Evolutionary conservation across 2,888 invertebrate species (phyloP).

Genomic region (Pristionchus fissidentatus): DNA sequence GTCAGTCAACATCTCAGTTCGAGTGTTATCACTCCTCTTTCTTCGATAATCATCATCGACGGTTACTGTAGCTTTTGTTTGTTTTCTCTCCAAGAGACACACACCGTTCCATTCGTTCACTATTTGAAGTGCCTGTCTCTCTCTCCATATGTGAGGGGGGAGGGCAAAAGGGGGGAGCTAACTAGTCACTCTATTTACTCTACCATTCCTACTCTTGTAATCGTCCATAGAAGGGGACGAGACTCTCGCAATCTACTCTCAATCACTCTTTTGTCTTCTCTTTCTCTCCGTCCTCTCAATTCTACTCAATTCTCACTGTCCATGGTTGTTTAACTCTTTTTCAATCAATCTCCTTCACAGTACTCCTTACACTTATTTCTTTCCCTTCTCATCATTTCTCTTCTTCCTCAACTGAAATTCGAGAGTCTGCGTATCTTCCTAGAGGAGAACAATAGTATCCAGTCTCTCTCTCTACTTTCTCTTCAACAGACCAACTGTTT

Average conservation of each 20-base stretch:
- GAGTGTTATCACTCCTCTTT: slow-evolving; percentile 3
- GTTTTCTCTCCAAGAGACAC: slow-evolving; percentile 1
- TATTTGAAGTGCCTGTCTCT: not conserved
- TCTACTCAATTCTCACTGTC: not conserved
- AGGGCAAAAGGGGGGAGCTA: not conserved
- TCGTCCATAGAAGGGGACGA: not conserved
- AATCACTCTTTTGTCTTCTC: slow-evolving; percentile 9
- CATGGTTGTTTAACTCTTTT: too few species aligned
- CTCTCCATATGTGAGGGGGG: slow-evolving; percentile 25
- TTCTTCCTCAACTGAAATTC: not conserved
- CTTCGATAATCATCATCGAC: slow-evolving; percentile 10
- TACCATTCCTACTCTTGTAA: slow-evolving; percentile 8
- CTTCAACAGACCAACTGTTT: not conserved
- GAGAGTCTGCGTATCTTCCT: not conserved
- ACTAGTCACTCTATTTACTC: slow-evolving; percentile 21
- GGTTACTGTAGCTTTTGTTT: slow-evolving; percentile 36
- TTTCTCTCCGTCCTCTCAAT: not conserved
- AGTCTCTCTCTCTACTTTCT: slow-evolving; percentile 3
- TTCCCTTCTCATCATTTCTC: slow-evolving; percentile 11
- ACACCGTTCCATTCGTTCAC: slow-evolving; percentile 34
- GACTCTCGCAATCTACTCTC: not conserved
- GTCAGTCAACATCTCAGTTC: not conserved
- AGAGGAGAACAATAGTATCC: slow-evolving; percentile 34
- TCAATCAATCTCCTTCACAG: not conserved
- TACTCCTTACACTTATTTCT: not conserved